phyloP scores from a whole-genome alignment of 2,888 invertebrate species.

The Amphipyra tragopoginis region DNA sequence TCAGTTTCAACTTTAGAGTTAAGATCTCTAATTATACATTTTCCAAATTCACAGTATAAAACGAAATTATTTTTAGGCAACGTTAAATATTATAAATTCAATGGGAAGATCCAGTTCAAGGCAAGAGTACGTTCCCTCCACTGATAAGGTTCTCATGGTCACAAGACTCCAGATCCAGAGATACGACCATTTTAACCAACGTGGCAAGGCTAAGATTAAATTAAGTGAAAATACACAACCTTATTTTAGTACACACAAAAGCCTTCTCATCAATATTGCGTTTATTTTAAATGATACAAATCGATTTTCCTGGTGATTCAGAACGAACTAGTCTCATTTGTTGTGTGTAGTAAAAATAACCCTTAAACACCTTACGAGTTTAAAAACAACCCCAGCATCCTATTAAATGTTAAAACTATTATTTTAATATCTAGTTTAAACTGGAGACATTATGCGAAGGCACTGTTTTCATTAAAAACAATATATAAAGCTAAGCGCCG shows the following conservation, averaged over 20 bases:
- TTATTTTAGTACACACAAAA: too few relatives aligned
- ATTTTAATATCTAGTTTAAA: conserved; percentile 9
- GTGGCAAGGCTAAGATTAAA: conserved; percentile 53
- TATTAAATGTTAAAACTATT: conserved; percentile 5
- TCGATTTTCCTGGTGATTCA: too few relatives aligned
- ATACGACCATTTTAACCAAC: conserved; percentile 56
- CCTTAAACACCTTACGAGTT: too few relatives aligned
- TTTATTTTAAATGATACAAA: too few relatives aligned
- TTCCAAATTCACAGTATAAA: not conserved
- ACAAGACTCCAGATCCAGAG: conserved; percentile 57
- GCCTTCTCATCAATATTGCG: too few relatives aligned
- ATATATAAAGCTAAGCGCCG: conserved; percentile 7
- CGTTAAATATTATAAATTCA: conserved; percentile 35
- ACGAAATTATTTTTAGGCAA: conserved; percentile 8
- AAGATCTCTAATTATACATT: not conserved
- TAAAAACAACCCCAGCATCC: conserved; percentile 4
- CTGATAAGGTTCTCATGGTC: conserved; percentile 60
- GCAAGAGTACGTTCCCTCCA: conserved; percentile 48
- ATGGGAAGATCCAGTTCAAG: conserved; percentile 33
- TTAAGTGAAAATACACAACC: conserved; percentile 50
- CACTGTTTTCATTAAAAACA: conserved; percentile 11
- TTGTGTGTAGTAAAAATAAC: too few relatives aligned
- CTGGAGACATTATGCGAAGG: not conserved
- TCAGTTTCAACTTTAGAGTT: not conserved
- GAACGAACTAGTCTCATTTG: too few relatives aligned